Percentiles rank a stretch among this genome's conserved stretches.
phyloP scores from a whole-genome alignment of 2,888 invertebrate genomes.

The Bellardia bayeri region DNA sequence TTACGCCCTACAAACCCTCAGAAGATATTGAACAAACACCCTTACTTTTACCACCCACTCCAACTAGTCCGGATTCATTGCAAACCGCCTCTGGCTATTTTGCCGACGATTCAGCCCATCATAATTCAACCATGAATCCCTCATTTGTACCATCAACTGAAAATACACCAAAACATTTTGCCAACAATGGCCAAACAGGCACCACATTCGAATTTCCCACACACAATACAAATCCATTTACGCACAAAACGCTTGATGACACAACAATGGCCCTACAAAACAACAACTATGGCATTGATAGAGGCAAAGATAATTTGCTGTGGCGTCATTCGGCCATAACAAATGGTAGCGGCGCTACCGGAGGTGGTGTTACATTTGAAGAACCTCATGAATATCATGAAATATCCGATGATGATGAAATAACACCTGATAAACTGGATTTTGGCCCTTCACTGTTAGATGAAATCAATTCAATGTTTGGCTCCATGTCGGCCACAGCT shows the following conservation, averaged over 20 bases:
- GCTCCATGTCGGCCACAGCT: slow-evolving; percentile 85
- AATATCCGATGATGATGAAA: slow-evolving; percentile 92
- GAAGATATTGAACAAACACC: slow-evolving; percentile 91
- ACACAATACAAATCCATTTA: slow-evolving; percentile 82
- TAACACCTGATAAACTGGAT: slow-evolving; percentile 86
- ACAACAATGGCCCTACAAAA: slow-evolving; percentile 80
- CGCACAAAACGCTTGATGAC: slow-evolving; percentile 76
- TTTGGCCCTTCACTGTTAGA: slow-evolving; percentile 95
- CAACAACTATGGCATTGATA: slow-evolving; percentile 82
- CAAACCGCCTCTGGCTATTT: slow-evolving; percentile 84
- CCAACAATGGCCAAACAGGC: slow-evolving; percentile 77
- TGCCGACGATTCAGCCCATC: slow-evolving; percentile 78
- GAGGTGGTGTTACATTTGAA: slow-evolving; percentile 80
- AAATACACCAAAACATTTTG: slow-evolving; percentile 82
- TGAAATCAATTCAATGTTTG: slow-evolving; percentile 95
- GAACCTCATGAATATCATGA: slow-evolving; percentile 91
- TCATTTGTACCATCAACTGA: slow-evolving; percentile 84
- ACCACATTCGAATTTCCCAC: slow-evolving; percentile 82
- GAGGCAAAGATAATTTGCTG: slow-evolving; percentile 60
- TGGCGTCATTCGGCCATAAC: slow-evolving; percentile 66
- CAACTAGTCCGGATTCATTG: slow-evolving; percentile 84
- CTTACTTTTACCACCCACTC: slow-evolving; percentile 86
- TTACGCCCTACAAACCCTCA: slow-evolving; percentile 94
- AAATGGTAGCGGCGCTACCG: slow-evolving; percentile 68
- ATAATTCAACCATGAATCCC: slow-evolving; percentile 83